phyloP scores from a whole-genome alignment of 2,888 invertebrate genomes.

The Melipona beecheii region DNA sequence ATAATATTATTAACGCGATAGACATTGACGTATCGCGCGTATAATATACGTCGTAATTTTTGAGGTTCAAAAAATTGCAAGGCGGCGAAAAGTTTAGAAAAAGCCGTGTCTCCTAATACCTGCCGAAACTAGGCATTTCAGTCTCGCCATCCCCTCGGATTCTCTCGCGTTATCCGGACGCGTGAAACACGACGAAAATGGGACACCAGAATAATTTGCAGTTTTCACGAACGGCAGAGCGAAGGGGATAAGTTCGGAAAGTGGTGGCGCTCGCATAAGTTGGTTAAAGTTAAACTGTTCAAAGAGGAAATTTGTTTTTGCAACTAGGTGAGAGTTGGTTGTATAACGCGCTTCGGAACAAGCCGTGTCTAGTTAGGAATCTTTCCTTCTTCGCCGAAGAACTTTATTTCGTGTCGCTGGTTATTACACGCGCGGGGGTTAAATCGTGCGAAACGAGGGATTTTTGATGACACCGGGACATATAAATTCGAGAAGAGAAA shows the following conservation, averaged over 20 bases:
- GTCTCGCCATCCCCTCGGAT: constrained; percentile 22
- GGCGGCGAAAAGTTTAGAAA: background rate
- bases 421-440: background rate
- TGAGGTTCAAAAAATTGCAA: no score
- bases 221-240: constrained; percentile 58
- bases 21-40: no score
- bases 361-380: background rate
- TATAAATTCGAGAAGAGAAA: background rate
- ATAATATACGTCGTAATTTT: no score
- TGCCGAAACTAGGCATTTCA: constrained; percentile 52
- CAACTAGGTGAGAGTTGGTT: constrained; percentile 48
- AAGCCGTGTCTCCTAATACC: background rate
- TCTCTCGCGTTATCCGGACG: constrained; percentile 39
- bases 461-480: rapidly evolving
- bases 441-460: background rate
- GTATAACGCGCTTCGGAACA: constrained; percentile 36
- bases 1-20: no score
- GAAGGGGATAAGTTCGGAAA: constrained; percentile 62
- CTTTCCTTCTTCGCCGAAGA: background rate
- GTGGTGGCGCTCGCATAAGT: constrained; percentile 59
- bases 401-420: background rate
- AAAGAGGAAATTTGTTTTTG: constrained; percentile 60
- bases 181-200: constrained; percentile 33
- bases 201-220: constrained; percentile 51
- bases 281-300: constrained; percentile 67